These are phyloP conservation scores for Telmatherina bonti DNA, from an alignment of 2,797 vertebrate species.

Conservation along the genomic window DNA sequence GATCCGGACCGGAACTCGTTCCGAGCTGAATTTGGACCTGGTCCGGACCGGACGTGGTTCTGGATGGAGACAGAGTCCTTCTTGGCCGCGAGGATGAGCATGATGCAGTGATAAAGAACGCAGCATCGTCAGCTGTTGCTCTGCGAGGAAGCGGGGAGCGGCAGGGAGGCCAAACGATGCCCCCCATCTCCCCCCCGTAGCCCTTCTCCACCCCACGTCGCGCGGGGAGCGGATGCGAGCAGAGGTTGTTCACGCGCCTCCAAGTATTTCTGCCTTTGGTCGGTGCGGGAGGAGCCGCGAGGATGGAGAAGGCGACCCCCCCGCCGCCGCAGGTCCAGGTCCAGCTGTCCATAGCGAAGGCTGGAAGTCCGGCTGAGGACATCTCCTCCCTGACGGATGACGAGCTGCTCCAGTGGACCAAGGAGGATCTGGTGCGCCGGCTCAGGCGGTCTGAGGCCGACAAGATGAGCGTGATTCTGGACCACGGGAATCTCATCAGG, in stretches of 20 bases:
- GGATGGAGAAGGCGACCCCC: slow-evolving; percentile 84
- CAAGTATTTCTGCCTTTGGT: slow-evolving; percentile 72
- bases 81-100: slow-evolving; percentile 62
- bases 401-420: slow-evolving; percentile 95
- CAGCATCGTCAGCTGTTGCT: slow-evolving; percentile 84
- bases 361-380: slow-evolving; percentile 89
- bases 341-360: slow-evolving; percentile 88
- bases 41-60: slow-evolving; percentile 23
- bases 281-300: slow-evolving; percentile 72
- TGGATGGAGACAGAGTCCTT: slow-evolving; percentile 24
- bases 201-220: slow-evolving; percentile 54
- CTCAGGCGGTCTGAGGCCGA: slow-evolving; percentile 94
- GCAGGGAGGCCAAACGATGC: slow-evolving; percentile 73
- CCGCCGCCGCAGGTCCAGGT: slow-evolving; percentile 76
- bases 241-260: slow-evolving; percentile 64
- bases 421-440: slow-evolving; percentile 94
- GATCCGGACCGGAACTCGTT: no score
- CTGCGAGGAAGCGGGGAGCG: slow-evolving; percentile 58
- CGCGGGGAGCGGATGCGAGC: slow-evolving; percentile 75
- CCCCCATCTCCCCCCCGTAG: slow-evolving; percentile 59
- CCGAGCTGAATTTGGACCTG: slow-evolving; percentile 28
- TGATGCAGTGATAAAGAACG: slow-evolving; percentile 67
- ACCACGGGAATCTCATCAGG: slow-evolving; percentile 97
- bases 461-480: slow-evolving; percentile 98
- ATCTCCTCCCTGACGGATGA: slow-evolving; percentile 93